phyloP scores from a whole-genome alignment of 1,140 invertebrate genomes.

The Meteorus sp. region DNA sequence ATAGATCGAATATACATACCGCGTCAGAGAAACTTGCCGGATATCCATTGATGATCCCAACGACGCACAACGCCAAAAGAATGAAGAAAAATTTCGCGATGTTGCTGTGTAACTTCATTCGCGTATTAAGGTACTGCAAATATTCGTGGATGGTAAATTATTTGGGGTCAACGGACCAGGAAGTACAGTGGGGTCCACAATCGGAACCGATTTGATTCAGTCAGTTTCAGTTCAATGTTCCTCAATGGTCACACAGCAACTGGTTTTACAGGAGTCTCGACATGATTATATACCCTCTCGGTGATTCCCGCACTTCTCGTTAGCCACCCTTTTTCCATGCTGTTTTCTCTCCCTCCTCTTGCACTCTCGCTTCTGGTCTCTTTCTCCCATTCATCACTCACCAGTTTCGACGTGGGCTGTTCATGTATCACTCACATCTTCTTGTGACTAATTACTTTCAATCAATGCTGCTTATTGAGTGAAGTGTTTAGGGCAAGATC shows the following conservation, averaged over 20 bases:
- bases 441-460: no score
- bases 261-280: slow-evolving; percentile 48
- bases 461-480: no score
- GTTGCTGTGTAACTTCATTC: slow-evolving; percentile 48
- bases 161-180: not conserved
- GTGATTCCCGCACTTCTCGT: slow-evolving; percentile 30
- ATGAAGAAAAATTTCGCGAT: slow-evolving; percentile 33
- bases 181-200: not conserved
- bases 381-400: slow-evolving; percentile 7
- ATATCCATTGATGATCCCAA: slow-evolving; percentile 34
- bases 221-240: not conserved
- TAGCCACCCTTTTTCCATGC: slow-evolving; percentile 6
- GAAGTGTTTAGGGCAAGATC: no score
- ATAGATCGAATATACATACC: slow-evolving; percentile 38
- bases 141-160: not conserved
- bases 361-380: slow-evolving; percentile 9
- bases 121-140: not conserved
- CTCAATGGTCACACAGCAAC: slow-evolving; percentile 46
- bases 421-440: no score
- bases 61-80: slow-evolving; percentile 26
- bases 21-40: slow-evolving; percentile 49
- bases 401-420: not conserved
- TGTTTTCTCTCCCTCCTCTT: slow-evolving; percentile 1
- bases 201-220: not conserved
- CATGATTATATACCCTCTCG: slow-evolving; percentile 57